phyloP scores from a whole-genome alignment of 2,113 vertebrate genomes.

The Hemiprocne comata region DNA sequence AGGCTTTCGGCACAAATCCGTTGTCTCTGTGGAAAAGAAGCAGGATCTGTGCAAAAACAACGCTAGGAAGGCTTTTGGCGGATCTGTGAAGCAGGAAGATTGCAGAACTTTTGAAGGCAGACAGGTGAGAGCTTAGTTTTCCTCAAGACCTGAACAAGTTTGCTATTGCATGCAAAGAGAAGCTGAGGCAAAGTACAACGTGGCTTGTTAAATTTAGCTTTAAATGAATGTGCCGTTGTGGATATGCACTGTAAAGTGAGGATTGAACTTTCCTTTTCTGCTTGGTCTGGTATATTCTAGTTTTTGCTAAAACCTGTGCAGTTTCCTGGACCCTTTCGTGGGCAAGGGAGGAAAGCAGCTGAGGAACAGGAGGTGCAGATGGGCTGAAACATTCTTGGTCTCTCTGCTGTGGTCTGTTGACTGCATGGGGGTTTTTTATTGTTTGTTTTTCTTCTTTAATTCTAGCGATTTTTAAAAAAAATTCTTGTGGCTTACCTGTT shows the following conservation, averaged over 20 bases:
- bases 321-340: neutral
- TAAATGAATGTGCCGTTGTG: neutral
- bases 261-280: neutral
- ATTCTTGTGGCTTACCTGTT: accelerated
- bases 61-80: neutral
- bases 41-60: neutral
- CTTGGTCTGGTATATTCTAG: neutral
- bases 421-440: too few relatives aligned
- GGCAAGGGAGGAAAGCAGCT: neutral
- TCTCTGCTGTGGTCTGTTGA: neutral
- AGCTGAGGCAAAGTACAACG: neutral
- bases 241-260: neutral
- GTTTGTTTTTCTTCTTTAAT: too few relatives aligned
- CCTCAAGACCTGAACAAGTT: neutral
- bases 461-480: neutral
- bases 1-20: too few relatives aligned
- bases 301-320: neutral
- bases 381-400: accelerated
- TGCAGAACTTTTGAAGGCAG: neutral
- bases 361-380: neutral
- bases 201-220: neutral
- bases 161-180: accelerated
- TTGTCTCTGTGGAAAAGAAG: neutral
- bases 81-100: neutral
- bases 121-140: neutral